Evolutionary conservation across 2,113 vertebrate genomes (phyloP), one percentile per base, ranked within the genome.

Genomic region (Parus major): DNA sequence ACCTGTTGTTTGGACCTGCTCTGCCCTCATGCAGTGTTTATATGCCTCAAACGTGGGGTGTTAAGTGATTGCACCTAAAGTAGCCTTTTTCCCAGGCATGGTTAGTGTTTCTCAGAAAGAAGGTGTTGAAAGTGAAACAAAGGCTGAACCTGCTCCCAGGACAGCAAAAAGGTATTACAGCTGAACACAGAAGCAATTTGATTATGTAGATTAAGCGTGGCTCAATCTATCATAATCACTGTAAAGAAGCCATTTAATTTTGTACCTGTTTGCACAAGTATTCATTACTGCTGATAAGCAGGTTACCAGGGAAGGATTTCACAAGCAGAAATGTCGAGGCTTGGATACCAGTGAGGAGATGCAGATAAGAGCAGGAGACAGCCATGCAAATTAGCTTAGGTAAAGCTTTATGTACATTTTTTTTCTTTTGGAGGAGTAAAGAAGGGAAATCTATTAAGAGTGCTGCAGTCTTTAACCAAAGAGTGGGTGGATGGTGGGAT

Each of bases 231-330:
- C 96, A 86, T 84, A 96, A 96, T 97, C 86, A 69, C 89, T 96
- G 76, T 92, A 92, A 97, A 96, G 91, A 96, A 97, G 60, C 95
- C 82, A 92, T 97, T 97, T 96, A 97, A 96, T 97, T 97, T 95
- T 76, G 79, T 93, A 73, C 83, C 91, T 96, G 88, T 97, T 96
- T 96, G 69, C 78, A 44, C 72, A 87, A 97, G 92, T 95, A 82
- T 97, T 96, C 95, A 86, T 97, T 95, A 92, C 66, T 82, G 63
- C 86, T 6, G 86, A 95, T 96, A 95, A 96, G 90, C 83, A 91
- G 77, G 93, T 95, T 93, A 92, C 56, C 9, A 10, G 31, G 57
- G 60, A 87, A 91, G 72, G 66, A 50, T 81, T 95, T 91, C 86
- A 88, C 78, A 70, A 82, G 91, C 80, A 88, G 93, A 94, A 95